Base-by-base conservation (phyloP, 2,797 vertebrate species). In the Chelmon rostratus region DNA sequence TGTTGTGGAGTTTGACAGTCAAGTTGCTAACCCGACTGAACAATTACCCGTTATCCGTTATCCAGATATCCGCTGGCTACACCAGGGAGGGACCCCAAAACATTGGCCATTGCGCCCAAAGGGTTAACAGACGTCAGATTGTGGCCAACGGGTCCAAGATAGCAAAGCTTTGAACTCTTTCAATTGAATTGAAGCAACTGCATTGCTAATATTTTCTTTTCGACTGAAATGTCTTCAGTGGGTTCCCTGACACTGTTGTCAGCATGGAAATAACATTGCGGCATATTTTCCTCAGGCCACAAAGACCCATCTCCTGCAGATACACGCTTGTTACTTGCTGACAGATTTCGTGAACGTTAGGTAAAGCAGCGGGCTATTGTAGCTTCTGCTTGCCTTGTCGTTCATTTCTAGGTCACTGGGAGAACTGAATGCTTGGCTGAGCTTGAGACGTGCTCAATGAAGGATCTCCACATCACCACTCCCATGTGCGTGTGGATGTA, bases 391-490 rank as follows among this genome's bases (percentile, higher is more conserved):
- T 79, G 74, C 52, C 73, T 68, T 89, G 91, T 88, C 91, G 89
- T 81, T 93, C 88, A 88, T 94, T 94, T 95, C 91, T 93, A 93
- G 94, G 93, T 95, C 95, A 94, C 78, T 82, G 87, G 80, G 82
- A 86, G 84, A 82, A 69, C n/a, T 85, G 90, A 88, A 94, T 75
- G 93, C 91, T 89, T 86, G 91, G 88, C 88, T 90, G 92, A 90
- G 88, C 86, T 88, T 86, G 70, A 92, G 86, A 88, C 77, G 44
- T 84, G 84, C 76, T 88, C 91, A 85, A 31, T 85, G 89, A 89
- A 91, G 89, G 82, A 87, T 80, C 81, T 88, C 72, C 79, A 65
- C 85, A 83, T 90, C 37, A 4, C 54, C 62, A 64, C 88, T 74
- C 78, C 79, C 49, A 2, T 80, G 64, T 77, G 68, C 54, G 10